Evolutionary conservation across 2,113 vertebrate species (phyloP).

Genomic region (Nicator chloris): DNA sequence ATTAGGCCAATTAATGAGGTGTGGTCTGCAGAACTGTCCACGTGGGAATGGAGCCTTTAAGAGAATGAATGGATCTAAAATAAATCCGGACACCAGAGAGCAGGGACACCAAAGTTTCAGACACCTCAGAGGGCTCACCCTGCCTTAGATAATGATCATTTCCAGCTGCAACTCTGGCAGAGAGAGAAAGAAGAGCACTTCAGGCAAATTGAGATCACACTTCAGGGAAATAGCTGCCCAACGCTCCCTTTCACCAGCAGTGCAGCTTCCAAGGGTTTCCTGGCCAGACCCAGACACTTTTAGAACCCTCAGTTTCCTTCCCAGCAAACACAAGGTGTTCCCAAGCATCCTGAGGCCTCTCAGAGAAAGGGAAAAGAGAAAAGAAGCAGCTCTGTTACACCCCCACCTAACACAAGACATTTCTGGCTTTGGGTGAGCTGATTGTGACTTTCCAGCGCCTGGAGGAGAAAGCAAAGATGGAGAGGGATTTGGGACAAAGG

Average conservation of each 20-base stretch:
- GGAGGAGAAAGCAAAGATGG: not conserved
- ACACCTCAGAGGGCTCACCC: not conserved
- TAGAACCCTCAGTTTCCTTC: not conserved
- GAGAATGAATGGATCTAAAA: not conserved
- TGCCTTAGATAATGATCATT: not conserved
- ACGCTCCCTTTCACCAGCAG: not conserved
- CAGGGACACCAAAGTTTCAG: not conserved
- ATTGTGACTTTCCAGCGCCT: not conserved
- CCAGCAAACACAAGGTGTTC: not conserved
- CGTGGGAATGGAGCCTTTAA: not conserved
- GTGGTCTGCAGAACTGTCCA: not conserved
- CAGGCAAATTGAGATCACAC: not conserved
- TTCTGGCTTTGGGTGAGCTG: not conserved
- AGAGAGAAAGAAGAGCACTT: not conserved
- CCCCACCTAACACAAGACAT: not conserved
- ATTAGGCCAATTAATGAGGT: not conserved
- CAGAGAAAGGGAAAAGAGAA: not conserved
- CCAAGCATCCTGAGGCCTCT: not conserved
- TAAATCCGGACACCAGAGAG: not conserved
- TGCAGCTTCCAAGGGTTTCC: not conserved
- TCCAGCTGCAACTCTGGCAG: not conserved
- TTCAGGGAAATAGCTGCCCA: not conserved
- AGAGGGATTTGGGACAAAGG: not conserved
- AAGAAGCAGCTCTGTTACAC: not conserved
- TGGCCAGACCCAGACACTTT: not conserved